Evolutionary conservation across 2,797 vertebrate species (phyloP), one percentile per base, ranked within the genome.

Genomic region (Sebastes flavidus): DNA sequence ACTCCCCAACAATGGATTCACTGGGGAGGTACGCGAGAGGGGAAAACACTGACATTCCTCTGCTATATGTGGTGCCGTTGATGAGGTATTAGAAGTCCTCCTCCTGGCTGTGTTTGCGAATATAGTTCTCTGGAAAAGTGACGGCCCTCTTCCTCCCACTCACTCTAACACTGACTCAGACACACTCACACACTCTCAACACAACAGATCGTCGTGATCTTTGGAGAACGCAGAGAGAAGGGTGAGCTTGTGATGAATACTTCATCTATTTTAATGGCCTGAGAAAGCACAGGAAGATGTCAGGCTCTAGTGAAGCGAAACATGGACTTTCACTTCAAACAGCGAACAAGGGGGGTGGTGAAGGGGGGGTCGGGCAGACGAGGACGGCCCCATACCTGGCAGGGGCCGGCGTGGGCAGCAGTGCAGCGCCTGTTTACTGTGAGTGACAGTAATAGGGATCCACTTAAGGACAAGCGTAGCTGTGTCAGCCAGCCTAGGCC

Each of bases 241-340:
- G 73, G 75, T 62, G 73, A 82, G 72, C 79, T 75, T 60, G 72
- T 76, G 88, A 92, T 89, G 85, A 91, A 87, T 92, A 89, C 90
- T 88, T 94, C 88, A 90, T 93, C 87, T 91, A 82, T 90, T 94
- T 93, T 90, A 93, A 91, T 90, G 87, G 84, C 86, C 91, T 91
- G 93, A 94, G 94, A 95, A 94, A 89, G 78, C 55, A 12, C 88
- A 73, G 83, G 84, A 88, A 82, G 90, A 89, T 87, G 87, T 92
- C 82, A 86, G 82, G 93, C 91, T 94, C 87, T 80, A 60, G 61
- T 89, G 91, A 86, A 94, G 91, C 88, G 49, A 85, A 78, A 78
- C 90, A 56, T 69, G 62, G 85, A 89, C 88, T 90, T 91, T 93
- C 82, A 90, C 91, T 91, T 93, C 92, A 93, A 92, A 92, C 83